Evolutionary conservation across 2,888 invertebrate species (phyloP), one percentile per base, ranked within the genome.

Genomic region (Coelopa pilipes): DNA sequence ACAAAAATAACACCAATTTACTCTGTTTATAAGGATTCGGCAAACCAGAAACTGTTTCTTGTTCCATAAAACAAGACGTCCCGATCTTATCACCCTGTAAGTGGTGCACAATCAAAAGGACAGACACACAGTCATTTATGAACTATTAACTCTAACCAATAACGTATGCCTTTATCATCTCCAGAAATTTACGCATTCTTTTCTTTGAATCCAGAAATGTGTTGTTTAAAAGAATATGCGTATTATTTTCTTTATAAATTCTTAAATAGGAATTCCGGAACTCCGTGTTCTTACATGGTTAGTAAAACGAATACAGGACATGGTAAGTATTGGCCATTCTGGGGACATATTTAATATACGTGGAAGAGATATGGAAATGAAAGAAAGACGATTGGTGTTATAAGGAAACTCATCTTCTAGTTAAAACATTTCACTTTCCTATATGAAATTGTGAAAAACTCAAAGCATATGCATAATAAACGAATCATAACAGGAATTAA

Each of bases 1-100:
- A 72, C 49, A 24, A 66, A 72, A 66, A 57, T 21, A 24, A 59
- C 50, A 62, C 19, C 57, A 59, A 46, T 46, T 47, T 65, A 19
- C 46, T 46, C 13, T 13, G 65, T 19, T 45, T 65, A 17, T n/a
- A 65, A 59, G 17, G 57, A 59, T 59, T 59, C 17, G 24, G 24
- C 57, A 21, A 13, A 59, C 57, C 4, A 24, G 24, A n/a, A n/a
- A 59, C 21, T 12, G 2, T 21, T 21, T 59, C 24, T 21, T 21
- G 13, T 19, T 1, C 24, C 12, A 17, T 59, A 12, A 21, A 59
- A n/a, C n/a, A 59, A 59, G 17, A 7, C 2, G 34, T 34, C 7
- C 2, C 34, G 7, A 7, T 34, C 34, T 34, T 12, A 10, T 19
- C 57, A 59, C 57, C 21, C 21, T 59, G 57, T 59, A 59, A 12